These are phyloP conservation scores for Trisateles emortualis DNA, from an alignment of 2,888 invertebrate genomes.

Conservation along the genomic window DNA sequence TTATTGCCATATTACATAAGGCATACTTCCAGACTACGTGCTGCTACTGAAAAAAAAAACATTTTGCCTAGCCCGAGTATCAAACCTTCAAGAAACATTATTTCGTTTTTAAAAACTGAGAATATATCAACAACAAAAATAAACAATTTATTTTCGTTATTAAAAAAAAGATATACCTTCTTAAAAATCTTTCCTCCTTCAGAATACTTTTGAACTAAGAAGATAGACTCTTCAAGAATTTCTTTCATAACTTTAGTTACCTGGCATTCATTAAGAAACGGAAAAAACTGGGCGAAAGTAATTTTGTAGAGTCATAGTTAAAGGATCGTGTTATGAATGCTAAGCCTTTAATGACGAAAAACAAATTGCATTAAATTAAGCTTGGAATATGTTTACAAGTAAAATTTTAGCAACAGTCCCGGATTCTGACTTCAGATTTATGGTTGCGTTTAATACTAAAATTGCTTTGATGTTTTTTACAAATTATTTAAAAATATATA, in stretches of 20 bases:
- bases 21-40: no score
- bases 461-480: neutral
- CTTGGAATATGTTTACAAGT: constrained; percentile 3
- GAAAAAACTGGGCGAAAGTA: constrained; percentile 17
- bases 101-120: no score
- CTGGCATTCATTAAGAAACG: constrained; percentile 36
- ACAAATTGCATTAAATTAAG: constrained; percentile 24
- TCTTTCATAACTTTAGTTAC: constrained; percentile 28
- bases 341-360: constrained; percentile 19
- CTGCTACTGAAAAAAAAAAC: no score
- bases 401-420: neutral
- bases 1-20: no score
- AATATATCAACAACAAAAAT: neutral
- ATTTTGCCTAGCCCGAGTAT: no score
- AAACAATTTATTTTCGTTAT: neutral
- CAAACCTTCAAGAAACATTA: no score
- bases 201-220: constrained; percentile 18
- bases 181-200: neutral
- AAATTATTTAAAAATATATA: no score
- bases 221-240: constrained; percentile 20
- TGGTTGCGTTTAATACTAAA: neutral
- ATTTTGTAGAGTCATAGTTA: constrained; percentile 17
- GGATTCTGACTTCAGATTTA: neutral
- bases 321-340: constrained; percentile 18
- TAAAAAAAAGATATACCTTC: neutral